phyloP scores from a whole-genome alignment of 2,797 vertebrate genomes.

The Sebastes cheni region DNA sequence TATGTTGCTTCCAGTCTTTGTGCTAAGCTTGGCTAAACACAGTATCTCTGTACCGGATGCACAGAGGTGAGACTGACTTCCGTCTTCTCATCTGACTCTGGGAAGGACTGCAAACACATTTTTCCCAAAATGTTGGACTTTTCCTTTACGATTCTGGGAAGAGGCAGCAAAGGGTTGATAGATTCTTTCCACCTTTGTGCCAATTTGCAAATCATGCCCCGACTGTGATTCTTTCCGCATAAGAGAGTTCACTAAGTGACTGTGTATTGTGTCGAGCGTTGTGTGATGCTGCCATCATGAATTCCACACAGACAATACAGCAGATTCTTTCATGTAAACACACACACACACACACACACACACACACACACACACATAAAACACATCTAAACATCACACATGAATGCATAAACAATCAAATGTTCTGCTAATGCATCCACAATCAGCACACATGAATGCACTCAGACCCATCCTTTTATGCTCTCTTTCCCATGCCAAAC shows the following conservation, averaged over 20 bases:
- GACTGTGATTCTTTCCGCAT: not conserved
- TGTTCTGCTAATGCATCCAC: not conserved
- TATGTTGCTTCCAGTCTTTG: not conserved
- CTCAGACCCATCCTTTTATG: not conserved
- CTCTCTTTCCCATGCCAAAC: not conserved
- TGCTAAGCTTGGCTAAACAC: not conserved
- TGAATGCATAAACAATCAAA: not conserved
- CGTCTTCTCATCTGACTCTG: too few relatives aligned
- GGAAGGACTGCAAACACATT: not conserved
- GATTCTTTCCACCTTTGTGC: not conserved
- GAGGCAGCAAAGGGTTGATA: not conserved
- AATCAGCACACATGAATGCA: not conserved
- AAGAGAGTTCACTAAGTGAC: not conserved
- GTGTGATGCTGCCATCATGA: not conserved
- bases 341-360: not conserved
- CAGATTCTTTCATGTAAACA: slow-evolving; percentile 2
- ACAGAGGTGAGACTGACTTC: not conserved
- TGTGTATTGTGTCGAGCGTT: not conserved
- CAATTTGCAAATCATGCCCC: not conserved
- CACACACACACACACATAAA: not conserved
- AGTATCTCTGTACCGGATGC: not conserved
- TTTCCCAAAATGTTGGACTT: not conserved
- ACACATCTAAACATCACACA: slow-evolving; percentile 6
- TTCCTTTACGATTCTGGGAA: not conserved
- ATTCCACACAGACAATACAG: not conserved